Base-by-base conservation (phyloP, 2,888 invertebrate genomes). In the Cataglyphis cursor region DNA sequence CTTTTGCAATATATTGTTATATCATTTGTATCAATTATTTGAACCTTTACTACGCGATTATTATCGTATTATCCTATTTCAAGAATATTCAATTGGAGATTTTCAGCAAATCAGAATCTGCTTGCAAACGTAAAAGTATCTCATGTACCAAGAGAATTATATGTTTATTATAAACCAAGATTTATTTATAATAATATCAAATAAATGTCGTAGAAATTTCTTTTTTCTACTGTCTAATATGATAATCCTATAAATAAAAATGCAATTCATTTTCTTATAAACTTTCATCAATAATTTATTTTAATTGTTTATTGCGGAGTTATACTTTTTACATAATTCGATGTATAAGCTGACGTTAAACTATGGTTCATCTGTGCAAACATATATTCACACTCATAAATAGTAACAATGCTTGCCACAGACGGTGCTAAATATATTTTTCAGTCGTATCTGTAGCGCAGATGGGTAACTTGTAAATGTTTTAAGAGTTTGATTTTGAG, bases 391-490 rank as follows among this genome's bases (percentile, higher is more conserved):
- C 70, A 70, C 73, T 51, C 65, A 72, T 87, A 87, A 88, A 89
- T 61, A 80, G 57, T 80, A 81, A 84, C 81, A 80, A 66, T 83
- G 68, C 81, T 35, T 24, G 70, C 5, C 31, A 54, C 62, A 83
- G 83, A 85, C 64, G 61, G 61, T 38, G 62, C 65, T 75, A 61
- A 82, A 83, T 72, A 70, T 59, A 87, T 84, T 83, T 88, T 87
- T 85, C 80, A 88, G 64, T 51, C 59, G 62, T 81, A 38, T 65
- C 74, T 75, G 44, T 72, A 62, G 31, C 68, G 21, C 68, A 78
- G 78, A 78, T 78, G 78, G 78, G 78, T 12, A 35, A 68, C 44
- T 18, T 10, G 9, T 78, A 44, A 78, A 78, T 68, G 44, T 78
- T 78, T 28, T 10, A 78, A 44, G 59, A 31, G 44, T 68, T 78